A percentile compares a stretch with the other conserved stretches of the same genome.
phyloP scores from a whole-genome alignment of 2,797 vertebrate genomes.

The Acestrorhynchus altus region DNA sequence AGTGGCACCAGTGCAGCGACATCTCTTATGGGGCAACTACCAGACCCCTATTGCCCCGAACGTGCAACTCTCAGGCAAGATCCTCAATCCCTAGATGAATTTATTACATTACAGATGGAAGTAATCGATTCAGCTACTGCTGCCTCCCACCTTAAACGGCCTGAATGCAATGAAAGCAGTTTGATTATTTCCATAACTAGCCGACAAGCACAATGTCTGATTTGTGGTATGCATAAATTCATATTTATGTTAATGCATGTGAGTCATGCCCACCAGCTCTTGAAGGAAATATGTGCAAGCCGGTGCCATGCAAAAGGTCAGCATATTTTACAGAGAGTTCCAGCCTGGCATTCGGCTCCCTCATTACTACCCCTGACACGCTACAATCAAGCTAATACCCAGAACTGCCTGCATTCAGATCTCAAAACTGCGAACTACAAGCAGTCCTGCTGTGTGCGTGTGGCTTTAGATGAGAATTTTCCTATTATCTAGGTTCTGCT shows the following conservation, averaged over 20 bases:
- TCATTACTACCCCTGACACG: slow-evolving; percentile 42
- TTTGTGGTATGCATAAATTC: slow-evolving; percentile 53
- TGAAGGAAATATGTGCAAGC: slow-evolving; percentile 15
- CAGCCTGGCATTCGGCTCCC: slow-evolving; percentile 9
- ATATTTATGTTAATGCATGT: slow-evolving; percentile 48
- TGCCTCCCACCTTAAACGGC: slow-evolving; percentile 21
- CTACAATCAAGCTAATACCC: neutral
- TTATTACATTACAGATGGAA: slow-evolving; percentile 13
- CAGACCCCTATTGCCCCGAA: neutral
- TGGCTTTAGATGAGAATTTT: neutral
- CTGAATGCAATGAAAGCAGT: slow-evolving; percentile 23
- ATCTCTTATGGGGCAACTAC: slow-evolving; percentile 54
- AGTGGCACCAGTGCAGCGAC: slow-evolving; percentile 17
- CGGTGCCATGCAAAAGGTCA: slow-evolving; percentile 46
- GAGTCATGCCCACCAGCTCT: slow-evolving; percentile 30
- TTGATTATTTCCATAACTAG: slow-evolving; percentile 49
- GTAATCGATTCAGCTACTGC: slow-evolving; percentile 29
- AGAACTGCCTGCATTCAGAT: neutral
- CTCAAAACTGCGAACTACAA: neutral
- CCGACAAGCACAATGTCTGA: slow-evolving; percentile 33
- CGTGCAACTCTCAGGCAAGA: neutral
- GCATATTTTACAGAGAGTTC: slow-evolving; percentile 49
- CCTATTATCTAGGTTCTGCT: neutral
- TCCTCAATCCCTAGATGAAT: slow-evolving; percentile 1
- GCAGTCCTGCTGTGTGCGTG: neutral